Percentiles rank a stretch among this genome's conserved stretches.
Conservation (phyloP, 35 echinoderm and acorn worm genomes). For the Amphiura filiformis region DNA sequence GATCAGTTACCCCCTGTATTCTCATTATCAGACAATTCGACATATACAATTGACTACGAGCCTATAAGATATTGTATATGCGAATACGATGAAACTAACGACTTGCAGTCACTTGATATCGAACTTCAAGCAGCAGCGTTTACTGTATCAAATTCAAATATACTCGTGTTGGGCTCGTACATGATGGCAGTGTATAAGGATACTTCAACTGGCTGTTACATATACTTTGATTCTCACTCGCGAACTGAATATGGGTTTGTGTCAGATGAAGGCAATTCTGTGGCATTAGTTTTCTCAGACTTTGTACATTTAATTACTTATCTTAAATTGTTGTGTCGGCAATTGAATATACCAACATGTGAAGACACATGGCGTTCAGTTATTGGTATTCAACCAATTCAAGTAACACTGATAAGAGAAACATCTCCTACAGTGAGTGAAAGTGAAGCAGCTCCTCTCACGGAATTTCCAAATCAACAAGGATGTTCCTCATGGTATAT, state of each 20-base stretch:
- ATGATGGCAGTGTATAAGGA: constrained; percentile 11
- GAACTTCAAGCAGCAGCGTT: constrained; percentile 23
- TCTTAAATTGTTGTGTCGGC: background rate
- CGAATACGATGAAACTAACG: background rate
- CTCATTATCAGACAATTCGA: background rate
- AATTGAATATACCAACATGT: background rate
- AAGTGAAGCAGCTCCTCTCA: background rate
- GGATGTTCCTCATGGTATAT: background rate
- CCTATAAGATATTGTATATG: background rate
- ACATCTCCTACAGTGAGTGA: too few relatives aligned
- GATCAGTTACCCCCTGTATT: background rate
- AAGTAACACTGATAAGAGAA: background rate
- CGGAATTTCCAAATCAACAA: background rate
- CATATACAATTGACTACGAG: background rate
- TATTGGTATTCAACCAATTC: constrained; percentile 7
- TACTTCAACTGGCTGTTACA: background rate
- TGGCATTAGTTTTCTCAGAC: background rate
- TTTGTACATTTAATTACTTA: background rate
- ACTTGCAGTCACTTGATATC: background rate
- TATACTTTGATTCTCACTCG: background rate
- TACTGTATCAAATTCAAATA: constrained; percentile 5
- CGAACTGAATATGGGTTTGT: background rate
- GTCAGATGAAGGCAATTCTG: background rate
- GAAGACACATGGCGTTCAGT: too few relatives aligned
- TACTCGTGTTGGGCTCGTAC: background rate